Conservation (phyloP, 2,888 invertebrate species). For the Chrysolina haemoptera region DNA sequence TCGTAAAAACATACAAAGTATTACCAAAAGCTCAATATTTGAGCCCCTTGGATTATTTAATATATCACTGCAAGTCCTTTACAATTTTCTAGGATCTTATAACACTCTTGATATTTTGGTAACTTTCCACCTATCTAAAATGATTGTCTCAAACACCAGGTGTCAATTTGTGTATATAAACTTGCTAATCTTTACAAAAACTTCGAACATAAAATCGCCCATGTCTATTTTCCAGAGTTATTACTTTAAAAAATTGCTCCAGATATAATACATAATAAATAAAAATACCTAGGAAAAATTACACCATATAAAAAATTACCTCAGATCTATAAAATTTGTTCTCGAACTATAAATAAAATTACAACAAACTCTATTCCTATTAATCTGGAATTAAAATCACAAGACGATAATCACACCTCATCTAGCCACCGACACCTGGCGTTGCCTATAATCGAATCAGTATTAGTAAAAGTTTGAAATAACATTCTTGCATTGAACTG, state of each 20-base stretch:
- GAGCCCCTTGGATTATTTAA: neutral
- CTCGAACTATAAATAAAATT: no score
- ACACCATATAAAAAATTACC: no score
- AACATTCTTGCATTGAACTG: conserved; percentile 16
- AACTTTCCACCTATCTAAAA: conserved; percentile 6
- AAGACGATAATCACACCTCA: no score
- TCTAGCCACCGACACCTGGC: no score
- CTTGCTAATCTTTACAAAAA: neutral
- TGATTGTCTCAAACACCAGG: conserved; percentile 9
- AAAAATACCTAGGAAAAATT: no score
- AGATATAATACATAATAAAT: no score
- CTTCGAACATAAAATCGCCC: neutral
- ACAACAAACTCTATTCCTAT: no score
- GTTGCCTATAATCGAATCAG: neutral
- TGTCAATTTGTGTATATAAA: neutral
- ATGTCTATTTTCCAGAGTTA: neutral
- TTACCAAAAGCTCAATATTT: neutral
- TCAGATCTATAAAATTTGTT: no score
- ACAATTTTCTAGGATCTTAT: neutral
- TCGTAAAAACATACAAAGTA: neutral
- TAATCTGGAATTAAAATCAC: no score
- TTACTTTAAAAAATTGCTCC: no score
- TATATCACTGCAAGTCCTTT: neutral
- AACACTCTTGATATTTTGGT: neutral
- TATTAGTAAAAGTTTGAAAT: conserved; percentile 1